Evolutionary conservation across 1,140 invertebrate species (phyloP).

Genomic region (Lepidurus couesii): DNA sequence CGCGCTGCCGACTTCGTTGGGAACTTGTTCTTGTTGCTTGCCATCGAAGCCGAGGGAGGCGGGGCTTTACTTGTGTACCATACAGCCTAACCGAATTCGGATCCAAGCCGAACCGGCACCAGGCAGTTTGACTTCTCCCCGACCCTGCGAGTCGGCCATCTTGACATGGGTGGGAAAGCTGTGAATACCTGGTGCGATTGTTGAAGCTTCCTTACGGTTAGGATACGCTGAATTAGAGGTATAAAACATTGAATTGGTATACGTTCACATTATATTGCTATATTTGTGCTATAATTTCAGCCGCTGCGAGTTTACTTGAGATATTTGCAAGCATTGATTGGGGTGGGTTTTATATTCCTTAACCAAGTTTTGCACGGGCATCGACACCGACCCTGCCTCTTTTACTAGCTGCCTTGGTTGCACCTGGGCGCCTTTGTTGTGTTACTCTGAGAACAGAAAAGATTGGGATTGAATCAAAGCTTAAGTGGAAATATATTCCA

Average conservation of each 20-base stretch:
- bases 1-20: neutral
- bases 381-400: slow-evolving; percentile 20
- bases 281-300: neutral
- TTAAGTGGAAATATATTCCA: neutral
- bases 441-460: neutral
- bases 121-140: slow-evolving; percentile 15
- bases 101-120: neutral
- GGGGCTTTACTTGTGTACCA: neutral
- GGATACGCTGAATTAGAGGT: slow-evolving; percentile 10
- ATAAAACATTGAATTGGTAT: neutral
- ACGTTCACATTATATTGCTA: neutral
- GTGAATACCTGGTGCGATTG: slow-evolving; percentile 21
- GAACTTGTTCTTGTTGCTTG: neutral
- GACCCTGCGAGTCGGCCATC: slow-evolving; percentile 16
- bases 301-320: neutral
- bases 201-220: neutral
- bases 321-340: neutral
- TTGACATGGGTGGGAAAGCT: slow-evolving; percentile 18
- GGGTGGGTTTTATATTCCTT: neutral
- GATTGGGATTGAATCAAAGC: neutral
- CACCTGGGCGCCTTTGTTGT: slow-evolving; percentile 2
- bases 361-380: neutral
- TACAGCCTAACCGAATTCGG: neutral
- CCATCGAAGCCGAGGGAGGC: neutral
- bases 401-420: neutral